Conservation (phyloP, 1,140 invertebrate species). For the Pinna nobilis region DNA sequence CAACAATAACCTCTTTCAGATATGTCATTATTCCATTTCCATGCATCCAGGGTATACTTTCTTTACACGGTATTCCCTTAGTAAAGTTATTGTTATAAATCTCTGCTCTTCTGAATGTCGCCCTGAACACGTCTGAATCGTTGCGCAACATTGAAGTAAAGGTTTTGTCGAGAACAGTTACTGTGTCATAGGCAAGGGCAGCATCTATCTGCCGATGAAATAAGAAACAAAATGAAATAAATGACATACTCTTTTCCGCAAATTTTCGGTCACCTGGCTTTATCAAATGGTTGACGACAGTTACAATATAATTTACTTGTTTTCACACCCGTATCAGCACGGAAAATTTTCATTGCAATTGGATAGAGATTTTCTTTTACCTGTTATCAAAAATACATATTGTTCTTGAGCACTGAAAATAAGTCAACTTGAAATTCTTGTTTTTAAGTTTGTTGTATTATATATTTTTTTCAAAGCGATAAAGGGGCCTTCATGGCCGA, state of each 20-base stretch:
- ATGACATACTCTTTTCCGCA: no score
- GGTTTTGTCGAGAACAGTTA: constrained; percentile 29
- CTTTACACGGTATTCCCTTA: constrained; percentile 55
- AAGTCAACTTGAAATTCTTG: no score
- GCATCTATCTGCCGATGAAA: constrained; percentile 43
- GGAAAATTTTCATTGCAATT: neutral
- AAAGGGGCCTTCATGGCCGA: no score
- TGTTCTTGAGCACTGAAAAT: no score
- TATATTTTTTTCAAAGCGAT: no score
- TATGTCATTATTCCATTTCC: constrained; percentile 51
- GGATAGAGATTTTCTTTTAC: neutral
- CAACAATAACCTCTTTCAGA: constrained; percentile 63
- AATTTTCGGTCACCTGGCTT: no score
- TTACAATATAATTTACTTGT: no score
- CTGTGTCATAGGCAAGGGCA: constrained; percentile 43
- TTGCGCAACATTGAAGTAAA: constrained; percentile 39
- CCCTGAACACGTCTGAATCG: constrained; percentile 51
- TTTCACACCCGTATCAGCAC: neutral
- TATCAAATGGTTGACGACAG: no score
- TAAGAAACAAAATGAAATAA: no score
- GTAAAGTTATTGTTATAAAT: constrained; percentile 61
- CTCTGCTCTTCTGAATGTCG: constrained; percentile 58
- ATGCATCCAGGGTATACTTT: constrained; percentile 59
- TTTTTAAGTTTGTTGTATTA: no score
- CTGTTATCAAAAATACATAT: no score